Percentiles rank a stretch among this genome's conserved stretches.
Conservation (phyloP, 2,888 invertebrate species). For the Ypsolopha sequella region DNA sequence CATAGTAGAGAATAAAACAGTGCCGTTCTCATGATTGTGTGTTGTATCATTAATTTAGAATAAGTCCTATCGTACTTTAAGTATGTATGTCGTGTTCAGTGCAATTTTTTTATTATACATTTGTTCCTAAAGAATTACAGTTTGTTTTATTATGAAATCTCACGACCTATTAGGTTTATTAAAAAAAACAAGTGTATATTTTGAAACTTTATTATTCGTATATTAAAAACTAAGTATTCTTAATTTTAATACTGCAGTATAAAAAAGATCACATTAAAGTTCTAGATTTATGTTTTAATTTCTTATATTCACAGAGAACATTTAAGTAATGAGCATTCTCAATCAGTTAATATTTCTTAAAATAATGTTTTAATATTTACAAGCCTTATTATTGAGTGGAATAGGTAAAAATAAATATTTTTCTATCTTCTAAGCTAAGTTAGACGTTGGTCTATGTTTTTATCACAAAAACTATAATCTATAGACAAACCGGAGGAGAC, state of each 20-base stretch:
- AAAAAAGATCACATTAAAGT: not conserved
- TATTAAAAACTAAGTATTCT: no score
- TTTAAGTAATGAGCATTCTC: not conserved
- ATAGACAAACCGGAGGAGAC: constrained; percentile 57
- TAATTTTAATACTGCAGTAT: not conserved
- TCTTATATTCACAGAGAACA: not conserved
- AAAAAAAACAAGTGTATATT: no score
- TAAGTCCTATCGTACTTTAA: no score
- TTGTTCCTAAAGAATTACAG: not conserved
- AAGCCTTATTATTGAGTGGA: not conserved
- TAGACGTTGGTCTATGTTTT: not conserved
- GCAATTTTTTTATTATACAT: constrained; percentile 1
- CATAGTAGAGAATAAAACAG: no score
- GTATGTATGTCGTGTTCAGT: not conserved
- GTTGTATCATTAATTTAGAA: no score
- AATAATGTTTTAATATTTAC: not conserved
- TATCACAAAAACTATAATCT: not conserved
- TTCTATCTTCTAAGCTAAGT: not conserved
- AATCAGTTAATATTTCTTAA: not conserved
- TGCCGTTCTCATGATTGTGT: no score
- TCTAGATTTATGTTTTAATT: not conserved
- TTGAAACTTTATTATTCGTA: no score
- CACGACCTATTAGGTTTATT: no score
- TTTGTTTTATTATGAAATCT: not conserved
- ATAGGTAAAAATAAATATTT: not conserved